Evolutionary conservation across 1,140 invertebrate species (phyloP), one percentile per base, ranked within the genome.

Genomic region (Hylaeus volcanicus): DNA sequence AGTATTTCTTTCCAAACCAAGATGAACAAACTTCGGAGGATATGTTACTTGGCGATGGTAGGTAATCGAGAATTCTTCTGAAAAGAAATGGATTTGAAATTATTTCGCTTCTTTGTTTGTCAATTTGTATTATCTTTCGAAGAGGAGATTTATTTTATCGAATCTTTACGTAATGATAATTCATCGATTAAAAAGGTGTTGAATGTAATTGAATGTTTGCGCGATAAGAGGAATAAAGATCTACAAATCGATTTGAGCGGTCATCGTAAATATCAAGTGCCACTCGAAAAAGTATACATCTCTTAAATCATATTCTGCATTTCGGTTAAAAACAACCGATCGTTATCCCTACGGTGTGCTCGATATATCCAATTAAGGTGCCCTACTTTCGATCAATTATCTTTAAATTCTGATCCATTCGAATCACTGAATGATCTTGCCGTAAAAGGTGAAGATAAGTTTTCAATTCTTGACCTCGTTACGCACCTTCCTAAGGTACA

Each of bases 1-100:
- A 80, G 4, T 87, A 74, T 75, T 86, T 78, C 48, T 84, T 87
- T 61, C 73, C 86, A 15, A 72, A 69, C 37, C 84, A 87, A 26
- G 66, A 84, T 64, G 45, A 74, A 65, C 53, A 80, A 48, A 73
- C 63, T 56, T 70, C 81, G 70, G 82, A 87, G 26, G 74, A 86
- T 58, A 58, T 53, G 66, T 75, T 84, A 14, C 4, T 82, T 45
- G 41, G 45, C 68, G 72, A 78, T 51, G 83, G 80, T 82, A 75
- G 12, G 78, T 75, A 71, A 77, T 37, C 1, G 15, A 14, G 43
- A 48, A 48, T 8, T 48, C 45, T 48, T 8, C 45, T 48, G 45
- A 2, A 48, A 48, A 48, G 26, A 26, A 26, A 26, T 26, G 26
- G 26, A 26, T 26, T 26, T 0, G 0, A 26, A 26, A 26, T 26